Base-by-base conservation (phyloP, 2,888 invertebrate genomes). In the Petrolisthes manimaculis region DNA sequence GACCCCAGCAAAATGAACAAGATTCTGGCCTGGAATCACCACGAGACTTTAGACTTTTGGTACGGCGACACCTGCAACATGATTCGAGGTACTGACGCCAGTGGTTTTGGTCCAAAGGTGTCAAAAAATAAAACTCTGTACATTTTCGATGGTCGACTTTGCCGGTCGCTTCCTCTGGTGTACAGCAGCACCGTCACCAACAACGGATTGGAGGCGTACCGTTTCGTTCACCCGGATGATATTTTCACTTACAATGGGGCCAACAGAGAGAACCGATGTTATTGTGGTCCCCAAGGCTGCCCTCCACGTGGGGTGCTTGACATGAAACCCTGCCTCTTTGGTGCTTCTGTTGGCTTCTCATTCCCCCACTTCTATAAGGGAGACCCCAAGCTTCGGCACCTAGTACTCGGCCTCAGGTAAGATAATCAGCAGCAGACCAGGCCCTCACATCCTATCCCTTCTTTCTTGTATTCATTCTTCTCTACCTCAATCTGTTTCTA, bases 41-140 rank as follows among this genome's bases (percentile, higher is more conserved):
- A 93, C 74, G 95, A 95, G 54, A 93, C 94, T 14, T 67, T 97
- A 83, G 95, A 95, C 0, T 97, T 97, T 92, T 98, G 97, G 96
- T 94, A 95, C 77, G 95, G 95, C 0, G 96, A 96, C 18, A 93
- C 95, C 89, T 98, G 97, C 92, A 97, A 97, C 93, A 95, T 95
- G 91, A 93, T 97, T 14, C 95, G 95, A 89, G 97, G 97, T 51
- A 96, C 96, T 0, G 98, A 98, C 92, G 98, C 97, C 2, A 97
- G 97, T 86, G 96, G 97, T 91, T 98, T 97, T 93, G 97, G 97
- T 0, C 97, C 98, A 0, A 96, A 97, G 92, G 96, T 98, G 91
- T 95, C 95, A 14, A 95, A 95, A 92, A 95, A 96, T 90, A 96
- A 96, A 54, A 95, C 96, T 0, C 94, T 98, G 6, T 94, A 95